Evolutionary conservation across 2,113 vertebrate genomes (phyloP), one percentile per base, ranked within the genome.

Genomic region (Mus spicilegus): DNA sequence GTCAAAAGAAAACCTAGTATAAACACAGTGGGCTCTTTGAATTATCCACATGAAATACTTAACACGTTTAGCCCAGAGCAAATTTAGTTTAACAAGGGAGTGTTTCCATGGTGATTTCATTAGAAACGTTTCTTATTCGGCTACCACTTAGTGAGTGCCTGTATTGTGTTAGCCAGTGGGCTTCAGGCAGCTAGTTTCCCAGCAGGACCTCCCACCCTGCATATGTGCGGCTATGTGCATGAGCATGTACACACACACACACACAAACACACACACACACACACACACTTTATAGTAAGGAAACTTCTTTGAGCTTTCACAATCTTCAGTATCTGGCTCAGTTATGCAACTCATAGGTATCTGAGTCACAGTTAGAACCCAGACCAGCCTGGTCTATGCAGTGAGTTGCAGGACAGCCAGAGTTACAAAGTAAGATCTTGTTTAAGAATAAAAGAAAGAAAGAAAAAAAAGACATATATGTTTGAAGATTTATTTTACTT

Each of bases 31-130:
- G 96, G 81, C 42, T 93, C 96, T 97, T 96, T 97, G 97, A 97
- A 95, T 97, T 92, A 93, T 96, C 92, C 97, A 97, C 96, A 92
- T 97, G 96, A 96, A 97, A 94, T 98, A 89, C 78, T 93, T 73
- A 90, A 69, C 2, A 24, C 28, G 33, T 90, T 95, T 97, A 93
- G 96, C 96, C 97, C 46, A 39, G 81, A 95, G 97, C 95, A 86
- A 72, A 61, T 3, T 61, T 93, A 81, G 63, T 69, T 97, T 97
- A 95, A 96, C 91, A 97, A 97, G 90, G 61, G 58, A 80, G 93
- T 72, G 76, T 96, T 96, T 87, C 90, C 87, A 90, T 75, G 54
- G 88, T 58, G 96, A 95, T 96, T 96, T 97, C 91, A 93, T 95
- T 92, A 90, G 91, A 95, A 90, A 92, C 30, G n/a, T 88, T 88